phyloP scores from a whole-genome alignment of 2,888 invertebrate species.

The Dicranocentrus wangi region DNA sequence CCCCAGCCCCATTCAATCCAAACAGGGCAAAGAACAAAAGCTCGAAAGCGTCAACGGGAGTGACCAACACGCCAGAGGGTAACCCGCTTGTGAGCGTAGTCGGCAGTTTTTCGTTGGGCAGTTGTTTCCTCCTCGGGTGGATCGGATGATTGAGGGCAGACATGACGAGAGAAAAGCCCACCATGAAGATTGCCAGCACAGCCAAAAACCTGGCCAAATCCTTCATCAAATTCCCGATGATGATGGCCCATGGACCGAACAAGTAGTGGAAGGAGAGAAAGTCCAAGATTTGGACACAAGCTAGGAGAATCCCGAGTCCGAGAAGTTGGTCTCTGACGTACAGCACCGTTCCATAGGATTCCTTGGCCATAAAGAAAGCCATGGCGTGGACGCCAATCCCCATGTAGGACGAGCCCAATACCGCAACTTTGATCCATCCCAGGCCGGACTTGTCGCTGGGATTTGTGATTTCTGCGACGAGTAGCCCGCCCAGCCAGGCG shows the following conservation, averaged over 20 bases:
- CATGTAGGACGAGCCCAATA: slow-evolving; percentile 89
- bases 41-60: slow-evolving; percentile 94
- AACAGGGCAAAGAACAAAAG: slow-evolving; percentile 98
- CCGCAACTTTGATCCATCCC: slow-evolving; percentile 93
- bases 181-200: slow-evolving; percentile 97
- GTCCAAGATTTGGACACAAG: slow-evolving; percentile 97
- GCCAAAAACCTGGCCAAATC: slow-evolving; percentile 97
- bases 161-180: slow-evolving; percentile 98
- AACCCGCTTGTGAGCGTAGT: slow-evolving; percentile 73
- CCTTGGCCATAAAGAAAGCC: slow-evolving; percentile 76
- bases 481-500: slow-evolving; percentile 93
- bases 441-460: slow-evolving; percentile 98
- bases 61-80: slow-evolving; percentile 81
- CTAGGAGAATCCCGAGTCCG: slow-evolving; percentile 93
- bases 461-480: slow-evolving; percentile 89
- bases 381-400: slow-evolving; percentile 92
- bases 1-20: slow-evolving; percentile 91
- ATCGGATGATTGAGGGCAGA: slow-evolving; percentile 94
- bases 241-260: slow-evolving; percentile 99
- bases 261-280: slow-evolving; percentile 99
- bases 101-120: slow-evolving; percentile 48
- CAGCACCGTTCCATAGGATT: slow-evolving; percentile 89
- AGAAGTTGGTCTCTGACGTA: slow-evolving; percentile 98
- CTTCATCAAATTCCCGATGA: slow-evolving; percentile 95
- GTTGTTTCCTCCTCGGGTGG: slow-evolving; percentile 50